Evolutionary conservation across 2,797 vertebrate species (phyloP).

Genomic region (Discoglossus pictus): DNA sequence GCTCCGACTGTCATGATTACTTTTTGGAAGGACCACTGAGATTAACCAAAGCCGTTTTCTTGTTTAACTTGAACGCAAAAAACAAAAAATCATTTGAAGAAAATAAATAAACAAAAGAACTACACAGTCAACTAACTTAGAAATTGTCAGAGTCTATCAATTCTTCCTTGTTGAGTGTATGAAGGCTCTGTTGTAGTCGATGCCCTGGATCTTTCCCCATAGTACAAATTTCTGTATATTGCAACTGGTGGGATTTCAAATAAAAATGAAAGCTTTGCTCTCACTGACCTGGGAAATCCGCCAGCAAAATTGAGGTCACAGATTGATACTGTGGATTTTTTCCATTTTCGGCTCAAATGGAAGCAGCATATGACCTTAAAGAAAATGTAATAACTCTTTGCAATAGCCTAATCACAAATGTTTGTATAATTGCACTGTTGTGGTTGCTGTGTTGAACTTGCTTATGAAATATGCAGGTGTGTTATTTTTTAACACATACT

Average conservation of each 20-base stretch:
- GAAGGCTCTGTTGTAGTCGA: background rate
- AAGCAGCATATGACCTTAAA: slow-evolving; percentile 30
- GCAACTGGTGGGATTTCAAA: slow-evolving; percentile 39
- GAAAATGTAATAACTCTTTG: slow-evolving; percentile 15
- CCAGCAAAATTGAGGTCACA: slow-evolving; percentile 41
- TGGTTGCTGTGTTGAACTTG: background rate
- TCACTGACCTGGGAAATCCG: slow-evolving; percentile 36
- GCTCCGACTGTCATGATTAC: slow-evolving; percentile 17
- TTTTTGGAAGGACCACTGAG: slow-evolving; percentile 8
- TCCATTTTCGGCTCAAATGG: slow-evolving; percentile 34
- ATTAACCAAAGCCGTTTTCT: slow-evolving; percentile 32
- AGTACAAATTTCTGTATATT: slow-evolving; percentile 12
- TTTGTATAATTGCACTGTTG: slow-evolving; percentile 22
- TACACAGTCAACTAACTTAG: slow-evolving; percentile 21
- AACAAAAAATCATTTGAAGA: slow-evolving; percentile 17
- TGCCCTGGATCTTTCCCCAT: background rate
- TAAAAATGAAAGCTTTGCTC: slow-evolving; percentile 36
- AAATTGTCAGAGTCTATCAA: slow-evolving; percentile 10
- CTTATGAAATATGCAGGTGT: slow-evolving; percentile 16
- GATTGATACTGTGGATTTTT: slow-evolving; percentile 26
- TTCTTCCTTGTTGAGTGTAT: slow-evolving; percentile 13
- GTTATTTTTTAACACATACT: slow-evolving; percentile 2
- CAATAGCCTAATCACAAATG: slow-evolving; percentile 3
- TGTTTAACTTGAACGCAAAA: slow-evolving; percentile 33
- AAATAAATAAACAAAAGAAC: slow-evolving; percentile 12